These are phyloP conservation scores for Eucidaris tribuloides DNA, from an alignment of 35 echinoderm and acorn worm genomes.

Conservation along the genomic window DNA sequence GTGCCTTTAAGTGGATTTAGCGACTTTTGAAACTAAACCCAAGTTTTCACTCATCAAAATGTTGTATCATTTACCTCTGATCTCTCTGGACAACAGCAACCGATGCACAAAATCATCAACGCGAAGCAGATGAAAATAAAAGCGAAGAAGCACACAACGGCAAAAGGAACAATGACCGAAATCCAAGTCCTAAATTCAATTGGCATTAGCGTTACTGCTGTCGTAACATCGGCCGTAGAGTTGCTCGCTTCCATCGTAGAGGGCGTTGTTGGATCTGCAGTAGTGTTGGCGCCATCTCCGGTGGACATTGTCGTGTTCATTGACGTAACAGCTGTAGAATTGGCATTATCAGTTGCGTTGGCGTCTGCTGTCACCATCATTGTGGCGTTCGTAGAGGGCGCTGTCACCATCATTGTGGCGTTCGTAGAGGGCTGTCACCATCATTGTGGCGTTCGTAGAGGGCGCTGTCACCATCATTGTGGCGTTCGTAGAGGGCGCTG, in stretches of 20 bases:
- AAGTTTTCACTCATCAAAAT: too few relatives aligned
- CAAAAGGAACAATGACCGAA: not conserved
- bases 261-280: not conserved
- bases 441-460: not conserved
- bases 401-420: not conserved
- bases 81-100: not conserved
- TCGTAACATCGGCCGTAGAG: not conserved
- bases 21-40: too few relatives aligned
- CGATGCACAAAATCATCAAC: not conserved
- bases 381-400: not conserved
- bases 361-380: not conserved
- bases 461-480: not conserved
- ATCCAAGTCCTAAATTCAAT: not conserved
- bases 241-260: not conserved
- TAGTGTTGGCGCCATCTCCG: not conserved
- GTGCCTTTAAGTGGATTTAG: too few relatives aligned
- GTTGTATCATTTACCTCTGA: conserved; percentile 17
- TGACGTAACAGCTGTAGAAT: not conserved
- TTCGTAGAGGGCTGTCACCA: not conserved
- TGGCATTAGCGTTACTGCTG: not conserved
- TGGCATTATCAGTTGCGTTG: too few relatives aligned
- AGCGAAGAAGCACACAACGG: not conserved
- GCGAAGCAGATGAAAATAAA: not conserved
- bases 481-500: not conserved
- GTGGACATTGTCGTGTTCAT: not conserved